These are phyloP conservation scores for Cataglyphis cursor DNA, from an alignment of 2,888 invertebrate species.

Conservation along the genomic window DNA sequence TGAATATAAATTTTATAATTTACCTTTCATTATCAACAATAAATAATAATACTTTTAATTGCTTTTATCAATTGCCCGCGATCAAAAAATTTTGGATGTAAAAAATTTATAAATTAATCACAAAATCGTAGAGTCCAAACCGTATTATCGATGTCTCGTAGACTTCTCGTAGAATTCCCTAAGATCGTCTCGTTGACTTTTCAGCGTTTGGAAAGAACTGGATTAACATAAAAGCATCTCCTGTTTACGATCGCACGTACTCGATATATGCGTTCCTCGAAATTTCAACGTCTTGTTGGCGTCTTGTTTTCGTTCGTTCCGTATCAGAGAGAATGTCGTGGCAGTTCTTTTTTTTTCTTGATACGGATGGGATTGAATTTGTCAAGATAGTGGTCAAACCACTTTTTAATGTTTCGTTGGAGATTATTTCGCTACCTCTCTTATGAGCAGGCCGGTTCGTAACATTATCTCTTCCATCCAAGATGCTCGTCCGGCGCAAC, in stretches of 20 bases:
- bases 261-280: constrained; percentile 52
- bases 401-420: constrained; percentile 60
- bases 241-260: constrained; percentile 44
- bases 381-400: constrained; percentile 62
- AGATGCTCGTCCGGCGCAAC: constrained; percentile 25
- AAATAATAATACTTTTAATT: background rate
- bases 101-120: background rate
- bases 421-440: constrained; percentile 62
- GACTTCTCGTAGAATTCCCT: constrained; percentile 5
- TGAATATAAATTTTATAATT: background rate
- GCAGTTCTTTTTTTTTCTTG: constrained; percentile 19
- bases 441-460: constrained; percentile 53
- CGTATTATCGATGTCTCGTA: constrained; percentile 12
- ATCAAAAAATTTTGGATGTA: background rate
- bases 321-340: constrained; percentile 41
- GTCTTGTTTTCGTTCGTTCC: constrained; percentile 47
- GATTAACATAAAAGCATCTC: constrained; percentile 55
- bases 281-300: constrained; percentile 52
- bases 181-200: constrained; percentile 23
- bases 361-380: constrained; percentile 60
- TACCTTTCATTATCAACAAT: background rate
- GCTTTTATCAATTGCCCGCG: background rate
- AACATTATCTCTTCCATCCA: constrained; percentile 53
- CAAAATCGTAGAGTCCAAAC: background rate
- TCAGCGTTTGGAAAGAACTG: constrained; percentile 40